Conservation (phyloP, 2,113 vertebrate genomes). For the Ceyx melanurus region DNA sequence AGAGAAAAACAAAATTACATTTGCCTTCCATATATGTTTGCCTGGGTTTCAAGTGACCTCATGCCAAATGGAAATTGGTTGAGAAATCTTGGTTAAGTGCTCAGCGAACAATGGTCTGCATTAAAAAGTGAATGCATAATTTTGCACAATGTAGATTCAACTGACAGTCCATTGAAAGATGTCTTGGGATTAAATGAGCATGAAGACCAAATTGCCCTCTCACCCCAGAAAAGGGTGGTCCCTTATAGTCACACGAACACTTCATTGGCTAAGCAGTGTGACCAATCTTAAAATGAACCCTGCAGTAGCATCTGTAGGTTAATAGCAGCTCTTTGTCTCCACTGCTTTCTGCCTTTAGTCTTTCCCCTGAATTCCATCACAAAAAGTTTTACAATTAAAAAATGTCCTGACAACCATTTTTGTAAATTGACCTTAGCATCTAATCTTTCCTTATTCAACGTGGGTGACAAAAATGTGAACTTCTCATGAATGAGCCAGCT, state of each 20-base stretch:
- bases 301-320: constrained; percentile 79
- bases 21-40: constrained; percentile 74
- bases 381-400: constrained; percentile 81
- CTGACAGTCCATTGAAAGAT: constrained; percentile 81
- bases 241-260: constrained; percentile 73
- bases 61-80: constrained; percentile 79
- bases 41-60: constrained; percentile 75
- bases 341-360: constrained; percentile 74
- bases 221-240: constrained; percentile 82
- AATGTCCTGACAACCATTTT: constrained; percentile 81
- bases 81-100: constrained; percentile 79
- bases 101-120: constrained; percentile 77
- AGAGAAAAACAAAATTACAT: constrained; percentile 20
- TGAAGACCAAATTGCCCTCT: constrained; percentile 84
- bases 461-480: constrained; percentile 80
- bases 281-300: constrained; percentile 81
- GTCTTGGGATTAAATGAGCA: constrained; percentile 81
- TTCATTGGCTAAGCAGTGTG: constrained; percentile 81
- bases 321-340: constrained; percentile 81
- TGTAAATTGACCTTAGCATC: constrained; percentile 78
- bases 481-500: constrained; percentile 77
- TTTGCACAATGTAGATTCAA: constrained; percentile 83
- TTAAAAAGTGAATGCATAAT: constrained; percentile 86
- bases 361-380: constrained; percentile 78
- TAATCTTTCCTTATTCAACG: constrained; percentile 76